Evolutionary conservation across 2,113 vertebrate genomes (phyloP).

Genomic region (Pelecanoides urinatrix): DNA sequence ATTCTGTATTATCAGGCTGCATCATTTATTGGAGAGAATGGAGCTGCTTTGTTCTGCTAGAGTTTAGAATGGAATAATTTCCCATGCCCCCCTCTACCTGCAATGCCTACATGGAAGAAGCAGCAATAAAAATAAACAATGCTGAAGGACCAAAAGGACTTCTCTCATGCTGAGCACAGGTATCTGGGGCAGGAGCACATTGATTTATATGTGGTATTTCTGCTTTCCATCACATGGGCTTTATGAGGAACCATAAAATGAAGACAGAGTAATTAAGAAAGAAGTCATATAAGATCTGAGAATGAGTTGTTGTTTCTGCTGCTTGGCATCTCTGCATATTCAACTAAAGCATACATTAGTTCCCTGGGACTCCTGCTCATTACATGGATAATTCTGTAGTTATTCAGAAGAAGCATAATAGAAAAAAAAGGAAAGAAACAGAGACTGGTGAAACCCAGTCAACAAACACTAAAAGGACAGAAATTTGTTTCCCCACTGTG

Average conservation of each 20-base stretch:
- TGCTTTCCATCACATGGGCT: background rate
- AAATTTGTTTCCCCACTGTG: background rate
- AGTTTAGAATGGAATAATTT: background rate
- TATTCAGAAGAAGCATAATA: background rate
- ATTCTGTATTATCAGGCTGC: background rate
- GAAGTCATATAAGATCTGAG: background rate
- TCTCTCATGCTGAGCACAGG: background rate
- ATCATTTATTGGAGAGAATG: background rate
- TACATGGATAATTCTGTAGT: background rate
- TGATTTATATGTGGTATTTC: background rate
- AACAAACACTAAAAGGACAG: background rate
- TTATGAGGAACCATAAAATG: constrained; percentile 8
- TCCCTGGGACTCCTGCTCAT: background rate
- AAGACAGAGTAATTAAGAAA: constrained; percentile 12
- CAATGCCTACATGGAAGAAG: background rate
- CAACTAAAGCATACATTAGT: background rate
- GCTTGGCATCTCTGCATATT: background rate
- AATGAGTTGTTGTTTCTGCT: background rate
- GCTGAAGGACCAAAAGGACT: background rate
- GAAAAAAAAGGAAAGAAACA: accelerated
- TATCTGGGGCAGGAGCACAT: background rate
- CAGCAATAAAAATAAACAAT: background rate
- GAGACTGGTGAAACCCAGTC: background rate
- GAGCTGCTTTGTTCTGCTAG: background rate
- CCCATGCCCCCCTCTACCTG: background rate